These are phyloP conservation scores for Didymodactylos carnosus DNA, from an alignment of 2,888 invertebrate genomes.

Conservation along the genomic window DNA sequence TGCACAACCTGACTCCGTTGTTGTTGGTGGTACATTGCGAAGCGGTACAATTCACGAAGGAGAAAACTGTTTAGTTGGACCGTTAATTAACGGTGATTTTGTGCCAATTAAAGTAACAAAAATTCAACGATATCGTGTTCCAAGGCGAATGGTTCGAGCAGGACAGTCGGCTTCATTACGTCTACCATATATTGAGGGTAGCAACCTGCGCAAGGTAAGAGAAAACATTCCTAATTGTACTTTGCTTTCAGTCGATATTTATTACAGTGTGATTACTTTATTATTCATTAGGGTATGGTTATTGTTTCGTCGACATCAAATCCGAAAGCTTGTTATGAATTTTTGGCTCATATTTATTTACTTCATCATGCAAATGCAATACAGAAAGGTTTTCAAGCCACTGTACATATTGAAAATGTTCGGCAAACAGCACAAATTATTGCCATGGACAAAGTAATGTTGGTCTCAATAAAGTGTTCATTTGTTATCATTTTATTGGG, in stretches of 20 bases:
- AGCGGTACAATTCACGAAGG: conserved; percentile 66
- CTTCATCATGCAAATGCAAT: conserved; percentile 46
- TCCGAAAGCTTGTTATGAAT: conserved; percentile 29
- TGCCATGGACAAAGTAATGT: conserved; percentile 38
- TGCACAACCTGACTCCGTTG: conserved; percentile 49
- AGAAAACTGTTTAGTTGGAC: conserved; percentile 38
- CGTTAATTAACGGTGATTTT: conserved; percentile 40
- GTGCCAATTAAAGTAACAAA: conserved; percentile 55
- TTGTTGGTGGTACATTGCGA: conserved; percentile 45
- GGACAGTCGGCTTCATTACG: conserved; percentile 72
- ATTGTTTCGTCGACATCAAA: conserved; percentile 23
- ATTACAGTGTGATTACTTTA: neutral
- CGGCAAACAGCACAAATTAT: conserved; percentile 72
- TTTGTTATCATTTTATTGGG: neutral
- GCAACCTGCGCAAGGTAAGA: neutral
- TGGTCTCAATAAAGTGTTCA: neutral
- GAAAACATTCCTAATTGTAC: neutral
- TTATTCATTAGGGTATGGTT: conserved; percentile 30
- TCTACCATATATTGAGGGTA: neutral
- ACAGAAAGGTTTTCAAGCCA: conserved; percentile 44
- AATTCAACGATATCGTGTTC: conserved; percentile 73
- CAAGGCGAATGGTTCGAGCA: conserved; percentile 63
- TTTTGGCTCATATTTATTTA: conserved; percentile 65
- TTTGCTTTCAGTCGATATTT: neutral
- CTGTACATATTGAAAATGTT: conserved; percentile 82